phyloP scores from a whole-genome alignment of 2,113 vertebrate genomes.

The Hirundichthys speculiger region DNA sequence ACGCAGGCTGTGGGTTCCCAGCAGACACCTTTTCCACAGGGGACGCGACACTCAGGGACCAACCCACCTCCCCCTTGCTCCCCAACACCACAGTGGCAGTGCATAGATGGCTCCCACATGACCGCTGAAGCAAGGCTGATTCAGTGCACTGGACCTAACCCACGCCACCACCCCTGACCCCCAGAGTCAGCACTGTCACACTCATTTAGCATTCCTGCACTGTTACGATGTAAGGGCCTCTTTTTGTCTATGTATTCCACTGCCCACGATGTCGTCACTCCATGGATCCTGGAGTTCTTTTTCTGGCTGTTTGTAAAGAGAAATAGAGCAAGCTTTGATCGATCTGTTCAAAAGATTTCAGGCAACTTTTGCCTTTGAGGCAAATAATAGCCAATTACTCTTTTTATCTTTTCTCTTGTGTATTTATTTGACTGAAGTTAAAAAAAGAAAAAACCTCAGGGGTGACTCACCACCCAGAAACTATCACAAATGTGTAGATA shows the following conservation, averaged over 20 bases:
- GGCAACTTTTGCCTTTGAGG: conserved; percentile 20
- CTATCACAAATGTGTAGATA: conserved; percentile 51
- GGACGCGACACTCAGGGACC: conserved; percentile 83
- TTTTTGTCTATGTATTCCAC: conserved; percentile 20
- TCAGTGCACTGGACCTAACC: conserved; percentile 76
- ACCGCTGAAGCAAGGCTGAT: conserved; percentile 53
- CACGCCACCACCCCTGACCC: conserved; percentile 52
- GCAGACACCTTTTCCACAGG: conserved; percentile 59
- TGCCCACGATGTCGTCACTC: conserved; percentile 38
- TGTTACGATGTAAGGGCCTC: conserved; percentile 56
- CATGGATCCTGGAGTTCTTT: conserved; percentile 35
- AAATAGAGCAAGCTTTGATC: conserved; percentile 20
- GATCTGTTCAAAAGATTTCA: conserved; percentile 30
- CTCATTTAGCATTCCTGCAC: conserved; percentile 72
- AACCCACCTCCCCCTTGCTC: conserved; percentile 46
- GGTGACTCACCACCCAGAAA: conserved; percentile 57
- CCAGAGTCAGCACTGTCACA: conserved; percentile 72
- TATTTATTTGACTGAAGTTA: conserved; percentile 72
- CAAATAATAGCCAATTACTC: conserved; percentile 34
- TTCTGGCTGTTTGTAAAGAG: conserved; percentile 1
- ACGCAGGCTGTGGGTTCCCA: conserved; percentile 70
- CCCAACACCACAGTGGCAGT: conserved; percentile 46
- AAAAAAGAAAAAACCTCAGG: conserved; percentile 69
- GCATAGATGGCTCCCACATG: conserved; percentile 37
- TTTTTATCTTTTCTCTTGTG: conserved; percentile 46